Conservation (phyloP, 2,888 invertebrate species). For the Scelioninae gen. 2 region DNA sequence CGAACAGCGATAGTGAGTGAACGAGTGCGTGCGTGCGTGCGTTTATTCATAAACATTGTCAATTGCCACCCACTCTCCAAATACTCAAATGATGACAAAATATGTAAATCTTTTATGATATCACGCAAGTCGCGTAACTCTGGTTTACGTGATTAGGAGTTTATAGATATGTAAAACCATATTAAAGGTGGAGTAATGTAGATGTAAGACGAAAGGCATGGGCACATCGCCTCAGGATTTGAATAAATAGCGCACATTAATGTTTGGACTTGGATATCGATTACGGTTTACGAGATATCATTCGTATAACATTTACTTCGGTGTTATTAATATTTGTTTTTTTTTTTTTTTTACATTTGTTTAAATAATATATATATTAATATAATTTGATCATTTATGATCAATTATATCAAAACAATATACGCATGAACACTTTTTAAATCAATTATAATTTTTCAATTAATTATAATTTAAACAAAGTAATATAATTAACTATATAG, state of each 20-base stretch:
- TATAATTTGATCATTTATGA: too few relatives aligned
- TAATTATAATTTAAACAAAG: too few relatives aligned
- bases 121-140: slow-evolving; percentile 35
- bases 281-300: too few relatives aligned
- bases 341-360: too few relatives aligned
- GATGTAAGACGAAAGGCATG: slow-evolving; percentile 36
- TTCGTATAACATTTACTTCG: too few relatives aligned
- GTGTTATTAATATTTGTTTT: too few relatives aligned
- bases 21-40: slow-evolving; percentile 23
- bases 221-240: slow-evolving; percentile 37
- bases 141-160: slow-evolving; percentile 38
- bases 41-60: slow-evolving; percentile 47
- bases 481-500: too few relatives aligned
- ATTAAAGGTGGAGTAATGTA: slow-evolving; percentile 19
- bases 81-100: slow-evolving; percentile 45
- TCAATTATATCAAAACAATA: too few relatives aligned
- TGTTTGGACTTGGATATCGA: slow-evolving; percentile 8
- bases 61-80: slow-evolving; percentile 43
- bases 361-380: too few relatives aligned
- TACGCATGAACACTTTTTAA: too few relatives aligned
- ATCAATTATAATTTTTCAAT: too few relatives aligned
- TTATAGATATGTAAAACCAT: slow-evolving; percentile 21
- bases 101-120: slow-evolving; percentile 44
- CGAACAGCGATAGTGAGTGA: slow-evolving; percentile 39
- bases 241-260: slow-evolving; percentile 33